Conservation (phyloP, 2,113 vertebrate genomes). For the Xenopus tropicalis region DNA sequence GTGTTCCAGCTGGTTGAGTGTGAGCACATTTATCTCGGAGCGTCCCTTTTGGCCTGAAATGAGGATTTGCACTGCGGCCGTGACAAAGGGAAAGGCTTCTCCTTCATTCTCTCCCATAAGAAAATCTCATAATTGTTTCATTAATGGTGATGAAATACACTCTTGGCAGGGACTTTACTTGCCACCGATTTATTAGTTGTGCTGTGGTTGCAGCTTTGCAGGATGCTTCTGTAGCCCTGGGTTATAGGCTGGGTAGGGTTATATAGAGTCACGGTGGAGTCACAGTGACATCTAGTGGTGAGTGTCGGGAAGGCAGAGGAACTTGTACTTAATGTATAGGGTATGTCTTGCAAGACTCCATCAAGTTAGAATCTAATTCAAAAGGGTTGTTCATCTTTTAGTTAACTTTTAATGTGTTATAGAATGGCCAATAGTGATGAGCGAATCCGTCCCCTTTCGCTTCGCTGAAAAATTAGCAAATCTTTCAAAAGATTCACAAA, state of each 20-base stretch:
- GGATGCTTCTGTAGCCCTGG: not conserved
- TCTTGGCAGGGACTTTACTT: constrained; percentile 4
- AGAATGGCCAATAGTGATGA: too few relatives aligned
- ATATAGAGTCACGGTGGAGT: too few relatives aligned
- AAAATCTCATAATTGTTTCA: constrained; percentile 11
- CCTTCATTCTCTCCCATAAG: not conserved
- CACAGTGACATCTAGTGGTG: constrained; percentile 26
- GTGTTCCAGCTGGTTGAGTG: constrained; percentile 6
- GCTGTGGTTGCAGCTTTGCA: not conserved
- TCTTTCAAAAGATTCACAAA: too few relatives aligned
- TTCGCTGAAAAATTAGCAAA: too few relatives aligned
- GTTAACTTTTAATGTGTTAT: too few relatives aligned
- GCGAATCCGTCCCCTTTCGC: too few relatives aligned
- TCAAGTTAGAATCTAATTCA: too few relatives aligned
- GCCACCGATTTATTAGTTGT: not conserved
- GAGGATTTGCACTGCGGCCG: not conserved
- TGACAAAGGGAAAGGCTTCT: not conserved
- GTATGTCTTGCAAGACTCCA: too few relatives aligned
- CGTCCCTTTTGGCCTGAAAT: constrained; percentile 4
- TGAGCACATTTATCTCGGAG: not conserved
- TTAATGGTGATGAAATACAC: constrained; percentile 23
- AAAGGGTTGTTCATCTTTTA: too few relatives aligned
- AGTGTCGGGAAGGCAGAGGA: too few relatives aligned
- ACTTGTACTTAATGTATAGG: too few relatives aligned
- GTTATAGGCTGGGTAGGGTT: too few relatives aligned